These are phyloP conservation scores for Aphelinus certus DNA, from an alignment of 1,140 invertebrate species.

Conservation along the genomic window DNA sequence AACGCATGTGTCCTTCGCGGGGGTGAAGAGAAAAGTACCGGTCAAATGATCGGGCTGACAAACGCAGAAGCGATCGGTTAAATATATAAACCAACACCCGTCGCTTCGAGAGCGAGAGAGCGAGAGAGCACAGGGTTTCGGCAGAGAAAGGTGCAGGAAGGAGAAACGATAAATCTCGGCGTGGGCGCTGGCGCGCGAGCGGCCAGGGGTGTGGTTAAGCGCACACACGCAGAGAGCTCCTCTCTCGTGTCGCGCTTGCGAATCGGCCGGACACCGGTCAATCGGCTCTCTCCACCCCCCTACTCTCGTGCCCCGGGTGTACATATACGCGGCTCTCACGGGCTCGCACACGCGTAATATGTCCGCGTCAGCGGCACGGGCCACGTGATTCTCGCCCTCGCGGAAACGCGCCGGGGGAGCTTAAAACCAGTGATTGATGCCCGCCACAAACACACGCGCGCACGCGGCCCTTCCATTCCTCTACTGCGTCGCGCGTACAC, in stretches of 20 bases:
- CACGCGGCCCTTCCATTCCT: too few relatives aligned
- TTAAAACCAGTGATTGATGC: constrained; percentile 28
- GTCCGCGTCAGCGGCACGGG: constrained; percentile 57
- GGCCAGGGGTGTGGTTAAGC: constrained; percentile 60
- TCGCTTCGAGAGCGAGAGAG: background rate
- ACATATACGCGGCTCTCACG: constrained; percentile 34
- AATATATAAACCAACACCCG: too few relatives aligned
- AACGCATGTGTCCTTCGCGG: too few relatives aligned
- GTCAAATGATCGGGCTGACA: too few relatives aligned
- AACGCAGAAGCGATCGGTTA: too few relatives aligned
- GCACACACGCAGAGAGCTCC: constrained; percentile 34
- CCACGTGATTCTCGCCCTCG: constrained; percentile 40
- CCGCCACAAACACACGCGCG: background rate
- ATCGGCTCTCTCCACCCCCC: constrained; percentile 41
- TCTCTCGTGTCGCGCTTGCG: constrained; percentile 11
- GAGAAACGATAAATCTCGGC: constrained; percentile 58
- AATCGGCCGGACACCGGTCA: constrained; percentile 55
- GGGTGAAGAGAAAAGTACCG: too few relatives aligned
- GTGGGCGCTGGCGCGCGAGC: constrained; percentile 41
- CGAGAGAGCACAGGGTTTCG: background rate
- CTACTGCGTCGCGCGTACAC: too few relatives aligned
- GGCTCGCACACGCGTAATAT: constrained; percentile 51
- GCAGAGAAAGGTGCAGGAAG: constrained; percentile 35
- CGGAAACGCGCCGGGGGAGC: background rate
- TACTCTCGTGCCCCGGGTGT: too few relatives aligned